Conservation (phyloP, 2,113 vertebrate genomes). For the Colius striatus region DNA sequence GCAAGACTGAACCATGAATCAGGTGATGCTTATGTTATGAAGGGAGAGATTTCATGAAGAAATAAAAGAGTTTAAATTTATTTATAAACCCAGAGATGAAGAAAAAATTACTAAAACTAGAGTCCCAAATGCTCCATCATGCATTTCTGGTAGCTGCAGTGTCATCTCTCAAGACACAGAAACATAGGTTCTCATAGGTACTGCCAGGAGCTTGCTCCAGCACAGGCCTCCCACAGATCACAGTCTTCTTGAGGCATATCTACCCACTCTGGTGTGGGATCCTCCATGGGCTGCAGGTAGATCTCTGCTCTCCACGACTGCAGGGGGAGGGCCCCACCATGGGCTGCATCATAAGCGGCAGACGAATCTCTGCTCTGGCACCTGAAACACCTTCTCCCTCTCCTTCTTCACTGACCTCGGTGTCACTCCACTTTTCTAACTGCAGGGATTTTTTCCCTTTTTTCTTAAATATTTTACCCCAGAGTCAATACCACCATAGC, state of each 20-base stretch:
- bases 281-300: not conserved
- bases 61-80: not conserved
- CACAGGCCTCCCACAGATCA: not conserved
- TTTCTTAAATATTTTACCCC: not conserved
- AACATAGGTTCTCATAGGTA: not conserved
- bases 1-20: not conserved
- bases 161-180: not conserved
- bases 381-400: not conserved
- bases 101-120: not conserved
- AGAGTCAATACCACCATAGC: not conserved
- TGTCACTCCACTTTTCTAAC: not conserved
- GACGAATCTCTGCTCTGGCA: not conserved
- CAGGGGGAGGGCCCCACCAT: not conserved
- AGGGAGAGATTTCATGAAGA: not conserved
- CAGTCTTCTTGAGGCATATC: not conserved
- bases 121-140: not conserved
- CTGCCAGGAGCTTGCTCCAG: not conserved
- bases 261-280: rapidly evolving
- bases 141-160: not conserved
- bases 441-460: not conserved
- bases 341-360: rapidly evolving
- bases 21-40: not conserved
- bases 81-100: not conserved
- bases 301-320: not conserved
- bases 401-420: not conserved